phyloP scores from a whole-genome alignment of 1,140 invertebrate genomes.

The Pachypeltis micranthus region DNA sequence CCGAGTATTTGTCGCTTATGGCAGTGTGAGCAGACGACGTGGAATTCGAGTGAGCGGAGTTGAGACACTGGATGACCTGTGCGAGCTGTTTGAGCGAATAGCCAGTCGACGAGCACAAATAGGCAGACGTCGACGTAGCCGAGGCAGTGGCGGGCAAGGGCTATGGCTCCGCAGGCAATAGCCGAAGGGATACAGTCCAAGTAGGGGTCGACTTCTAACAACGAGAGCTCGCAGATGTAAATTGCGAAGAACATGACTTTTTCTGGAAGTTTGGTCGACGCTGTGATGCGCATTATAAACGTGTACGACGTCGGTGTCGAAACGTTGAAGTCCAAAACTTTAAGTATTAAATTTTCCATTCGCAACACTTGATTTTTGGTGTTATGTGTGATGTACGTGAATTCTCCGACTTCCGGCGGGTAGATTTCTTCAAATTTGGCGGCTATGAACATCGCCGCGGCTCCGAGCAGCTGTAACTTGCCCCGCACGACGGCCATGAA shows the following conservation, averaged over 20 bases:
- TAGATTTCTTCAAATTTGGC: constrained; percentile 96
- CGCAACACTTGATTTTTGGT: constrained; percentile 77
- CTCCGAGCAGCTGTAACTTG: constrained; percentile 89
- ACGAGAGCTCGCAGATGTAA: constrained; percentile 75
- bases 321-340: constrained; percentile 79
- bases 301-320: constrained; percentile 70
- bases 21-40: constrained; percentile 58
- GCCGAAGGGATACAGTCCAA: constrained; percentile 71
- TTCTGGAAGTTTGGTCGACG: constrained; percentile 48
- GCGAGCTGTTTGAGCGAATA: constrained; percentile 57
- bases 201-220: constrained; percentile 77
- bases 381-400: constrained; percentile 94
- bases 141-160: constrained; percentile 59
- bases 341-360: constrained; percentile 87
- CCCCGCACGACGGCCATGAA: constrained; percentile 84
- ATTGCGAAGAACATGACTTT: constrained; percentile 17
- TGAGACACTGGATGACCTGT: constrained; percentile 52
- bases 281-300: constrained; percentile 64
- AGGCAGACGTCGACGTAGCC: constrained; percentile 49
- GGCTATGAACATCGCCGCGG: constrained; percentile 90
- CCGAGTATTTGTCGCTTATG: constrained; percentile 73
- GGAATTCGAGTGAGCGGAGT: constrained; percentile 54
- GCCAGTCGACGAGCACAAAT: constrained; percentile 50
- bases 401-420: constrained; percentile 84
- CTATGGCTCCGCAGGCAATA: constrained; percentile 67